Percentiles rank a stretch among this genome's conserved stretches.
Conservation (phyloP, 2,113 vertebrate species). For the Cacatua alba region DNA sequence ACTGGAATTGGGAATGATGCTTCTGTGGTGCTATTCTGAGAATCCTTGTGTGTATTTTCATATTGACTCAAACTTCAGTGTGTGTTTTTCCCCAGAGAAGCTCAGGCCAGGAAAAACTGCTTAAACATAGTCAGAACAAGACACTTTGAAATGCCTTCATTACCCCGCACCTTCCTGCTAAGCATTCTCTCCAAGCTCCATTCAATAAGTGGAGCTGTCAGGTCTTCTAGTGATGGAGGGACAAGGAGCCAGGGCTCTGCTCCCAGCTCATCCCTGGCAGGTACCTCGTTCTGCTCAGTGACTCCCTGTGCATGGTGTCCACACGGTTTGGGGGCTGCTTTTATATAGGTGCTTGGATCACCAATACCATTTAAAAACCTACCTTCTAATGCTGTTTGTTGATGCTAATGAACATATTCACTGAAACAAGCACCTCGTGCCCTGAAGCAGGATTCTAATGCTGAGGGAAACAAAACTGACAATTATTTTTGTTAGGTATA, state of each 20-base stretch:
- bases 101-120: not conserved
- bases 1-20: not conserved
- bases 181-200: not conserved
- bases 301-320: not conserved
- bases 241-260: not conserved
- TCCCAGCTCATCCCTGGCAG: not conserved
- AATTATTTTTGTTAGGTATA: not conserved
- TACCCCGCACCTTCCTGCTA: not conserved
- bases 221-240: not conserved
- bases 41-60: not conserved
- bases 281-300: not conserved
- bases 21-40: not conserved
- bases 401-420: not conserved
- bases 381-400: not conserved
- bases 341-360: not conserved
- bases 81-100: not conserved
- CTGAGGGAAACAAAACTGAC: not conserved
- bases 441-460: not conserved
- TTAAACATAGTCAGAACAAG: not conserved
- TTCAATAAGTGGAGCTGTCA: not conserved
- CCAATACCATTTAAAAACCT: not conserved
- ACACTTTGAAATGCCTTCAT: not conserved
- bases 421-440: not conserved
- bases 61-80: not conserved
- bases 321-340: not conserved